phyloP scores from a whole-genome alignment of 2,888 invertebrate species.

The Itoplectis maculator region DNA sequence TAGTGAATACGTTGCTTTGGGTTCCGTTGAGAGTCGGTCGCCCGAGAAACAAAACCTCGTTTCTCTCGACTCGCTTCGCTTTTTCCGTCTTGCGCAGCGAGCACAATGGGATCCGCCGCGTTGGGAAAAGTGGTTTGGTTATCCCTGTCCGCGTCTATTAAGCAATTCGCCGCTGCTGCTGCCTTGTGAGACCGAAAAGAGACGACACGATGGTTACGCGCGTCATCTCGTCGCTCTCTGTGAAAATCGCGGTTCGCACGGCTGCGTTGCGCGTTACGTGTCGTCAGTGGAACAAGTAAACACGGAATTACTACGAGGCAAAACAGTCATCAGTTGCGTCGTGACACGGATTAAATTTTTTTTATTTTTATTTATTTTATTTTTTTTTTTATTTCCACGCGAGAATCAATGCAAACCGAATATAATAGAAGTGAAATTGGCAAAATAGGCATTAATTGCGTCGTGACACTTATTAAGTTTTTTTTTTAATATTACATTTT shows the following conservation, averaged over 20 bases:
- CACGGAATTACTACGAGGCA: too few relatives aligned
- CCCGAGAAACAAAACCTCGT: not conserved
- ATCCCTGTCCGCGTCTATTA: not conserved
- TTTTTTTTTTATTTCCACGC: too few relatives aligned
- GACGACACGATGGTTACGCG: constrained; percentile 7
- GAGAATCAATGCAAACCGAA: not conserved
- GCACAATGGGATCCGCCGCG: not conserved
- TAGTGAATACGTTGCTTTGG: constrained; percentile 69
- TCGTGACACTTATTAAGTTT: too few relatives aligned
- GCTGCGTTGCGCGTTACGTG: not conserved
- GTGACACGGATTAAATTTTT: too few relatives aligned
- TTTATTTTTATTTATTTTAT: too few relatives aligned
- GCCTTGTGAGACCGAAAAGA: constrained; percentile 4
- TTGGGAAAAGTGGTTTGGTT: not conserved
- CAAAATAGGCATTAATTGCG: too few relatives aligned
- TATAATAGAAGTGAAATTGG: constrained; percentile 27
- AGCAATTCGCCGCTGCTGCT: constrained; percentile 7
- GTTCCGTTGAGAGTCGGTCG: constrained; percentile 72
- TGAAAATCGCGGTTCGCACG: constrained; percentile 13
- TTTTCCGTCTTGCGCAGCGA: not conserved
- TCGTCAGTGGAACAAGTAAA: too few relatives aligned
- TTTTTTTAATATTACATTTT: too few relatives aligned
- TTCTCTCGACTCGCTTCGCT: not conserved
- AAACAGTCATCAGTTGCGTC: too few relatives aligned
- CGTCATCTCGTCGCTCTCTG: not conserved